A percentile compares a stretch with the other conserved stretches of the same genome.
phyloP scores from a whole-genome alignment of 2,888 invertebrate genomes.

The Eutolmus rufibarbis region DNA sequence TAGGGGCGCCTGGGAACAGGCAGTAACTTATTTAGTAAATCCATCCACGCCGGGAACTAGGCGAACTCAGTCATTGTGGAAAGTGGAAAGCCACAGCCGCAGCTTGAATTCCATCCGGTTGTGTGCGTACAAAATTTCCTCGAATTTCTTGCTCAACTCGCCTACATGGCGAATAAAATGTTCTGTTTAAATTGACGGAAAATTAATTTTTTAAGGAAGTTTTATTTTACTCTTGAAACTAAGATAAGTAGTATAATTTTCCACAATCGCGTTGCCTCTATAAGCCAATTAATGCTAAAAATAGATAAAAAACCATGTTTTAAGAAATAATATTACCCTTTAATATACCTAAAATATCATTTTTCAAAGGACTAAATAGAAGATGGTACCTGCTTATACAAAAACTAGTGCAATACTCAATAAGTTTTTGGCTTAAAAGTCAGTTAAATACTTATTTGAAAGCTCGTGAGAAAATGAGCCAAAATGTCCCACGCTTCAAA shows the following conservation, averaged over 20 bases:
- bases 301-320: too few relatives aligned
- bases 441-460: too few relatives aligned
- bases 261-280: background rate
- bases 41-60: background rate
- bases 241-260: background rate
- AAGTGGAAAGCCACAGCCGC: background rate
- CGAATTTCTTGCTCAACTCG: background rate
- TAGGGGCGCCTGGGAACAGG: background rate
- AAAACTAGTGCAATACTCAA: too few relatives aligned
- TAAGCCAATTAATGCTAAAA: too few relatives aligned
- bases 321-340: too few relatives aligned
- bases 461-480: too few relatives aligned
- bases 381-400: too few relatives aligned
- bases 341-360: too few relatives aligned
- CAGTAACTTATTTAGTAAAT: conserved; percentile 1
- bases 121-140: background rate
- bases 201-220: background rate
- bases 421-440: too few relatives aligned
- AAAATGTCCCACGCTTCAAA: too few relatives aligned
- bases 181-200: background rate
- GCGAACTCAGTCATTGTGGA: background rate
- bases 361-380: too few relatives aligned
- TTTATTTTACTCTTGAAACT: background rate
- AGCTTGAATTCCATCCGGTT: background rate
- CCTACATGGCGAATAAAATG: background rate